phyloP scores from a whole-genome alignment of 2,797 vertebrate species.

The Pangasius macronema region DNA sequence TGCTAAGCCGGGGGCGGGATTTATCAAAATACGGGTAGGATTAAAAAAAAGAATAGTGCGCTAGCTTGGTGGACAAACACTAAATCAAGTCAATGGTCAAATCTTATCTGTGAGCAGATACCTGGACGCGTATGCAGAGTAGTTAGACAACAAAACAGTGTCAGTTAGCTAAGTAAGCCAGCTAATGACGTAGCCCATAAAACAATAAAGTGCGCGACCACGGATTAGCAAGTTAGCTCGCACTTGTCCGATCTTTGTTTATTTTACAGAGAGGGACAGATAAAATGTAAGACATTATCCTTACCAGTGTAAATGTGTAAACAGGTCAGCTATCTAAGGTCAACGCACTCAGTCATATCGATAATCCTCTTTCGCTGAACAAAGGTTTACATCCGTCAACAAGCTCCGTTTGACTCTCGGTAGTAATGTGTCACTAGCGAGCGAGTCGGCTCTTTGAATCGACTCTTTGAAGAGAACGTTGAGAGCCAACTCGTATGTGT shows the following conservation, averaged over 20 bases:
- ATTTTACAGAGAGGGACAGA: background rate
- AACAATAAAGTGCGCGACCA: background rate
- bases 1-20: background rate
- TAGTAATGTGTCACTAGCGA: background rate
- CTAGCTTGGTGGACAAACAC: background rate
- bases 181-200: background rate
- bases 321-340: background rate
- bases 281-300: background rate
- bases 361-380: background rate
- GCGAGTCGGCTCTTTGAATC: background rate
- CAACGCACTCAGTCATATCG: background rate
- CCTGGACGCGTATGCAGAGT: background rate
- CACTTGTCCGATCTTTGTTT: background rate
- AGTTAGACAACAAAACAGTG: background rate
- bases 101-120: background rate
- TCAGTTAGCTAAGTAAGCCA: background rate
- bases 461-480: background rate
- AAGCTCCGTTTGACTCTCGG: background rate
- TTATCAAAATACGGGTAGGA: background rate
- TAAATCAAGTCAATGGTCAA: background rate
- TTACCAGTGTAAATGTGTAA: conserved; percentile 9
- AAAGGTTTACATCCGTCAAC: background rate
- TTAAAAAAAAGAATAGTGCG: no score
- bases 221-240: background rate
- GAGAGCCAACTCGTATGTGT: background rate